These are phyloP conservation scores for Bacillus rossius DNA, from an alignment of 1,140 invertebrate genomes.

Conservation along the genomic window DNA sequence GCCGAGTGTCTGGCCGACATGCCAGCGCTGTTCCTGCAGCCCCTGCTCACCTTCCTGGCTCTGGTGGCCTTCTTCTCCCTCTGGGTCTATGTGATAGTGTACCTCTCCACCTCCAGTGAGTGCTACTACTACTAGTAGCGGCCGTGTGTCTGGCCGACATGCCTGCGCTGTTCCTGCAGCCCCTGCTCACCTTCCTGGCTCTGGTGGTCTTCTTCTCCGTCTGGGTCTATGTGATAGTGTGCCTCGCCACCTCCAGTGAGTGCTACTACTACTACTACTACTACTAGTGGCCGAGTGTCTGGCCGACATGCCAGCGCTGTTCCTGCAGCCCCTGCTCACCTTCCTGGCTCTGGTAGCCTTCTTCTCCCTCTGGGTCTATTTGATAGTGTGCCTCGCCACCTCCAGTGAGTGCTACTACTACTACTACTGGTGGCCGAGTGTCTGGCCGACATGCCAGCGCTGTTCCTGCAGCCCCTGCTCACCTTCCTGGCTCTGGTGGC, in stretches of 20 bases:
- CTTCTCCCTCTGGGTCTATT: conserved; percentile 77
- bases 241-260: conserved; percentile 65
- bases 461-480: conserved; percentile 82
- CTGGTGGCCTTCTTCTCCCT: conserved; percentile 74
- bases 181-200: conserved; percentile 76
- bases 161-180: conserved; percentile 82
- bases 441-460: conserved; percentile 72
- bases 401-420: conserved; percentile 64
- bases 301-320: conserved; percentile 75
- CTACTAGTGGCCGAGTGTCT: no score
- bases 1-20: no score
- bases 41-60: conserved; percentile 76
- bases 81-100: conserved; percentile 76
- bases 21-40: conserved; percentile 82
- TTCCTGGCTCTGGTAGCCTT: conserved; percentile 73
- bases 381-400: conserved; percentile 66
- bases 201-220: conserved; percentile 74
- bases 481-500: conserved; percentile 72
- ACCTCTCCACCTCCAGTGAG: conserved; percentile 65
- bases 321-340: conserved; percentile 83
- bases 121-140: no score
- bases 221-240: conserved; percentile 76
- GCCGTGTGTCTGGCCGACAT: no score
- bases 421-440: no score
- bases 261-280: no score